phyloP scores from a whole-genome alignment of 2,113 vertebrate genomes.

The Astur gentilis region DNA sequence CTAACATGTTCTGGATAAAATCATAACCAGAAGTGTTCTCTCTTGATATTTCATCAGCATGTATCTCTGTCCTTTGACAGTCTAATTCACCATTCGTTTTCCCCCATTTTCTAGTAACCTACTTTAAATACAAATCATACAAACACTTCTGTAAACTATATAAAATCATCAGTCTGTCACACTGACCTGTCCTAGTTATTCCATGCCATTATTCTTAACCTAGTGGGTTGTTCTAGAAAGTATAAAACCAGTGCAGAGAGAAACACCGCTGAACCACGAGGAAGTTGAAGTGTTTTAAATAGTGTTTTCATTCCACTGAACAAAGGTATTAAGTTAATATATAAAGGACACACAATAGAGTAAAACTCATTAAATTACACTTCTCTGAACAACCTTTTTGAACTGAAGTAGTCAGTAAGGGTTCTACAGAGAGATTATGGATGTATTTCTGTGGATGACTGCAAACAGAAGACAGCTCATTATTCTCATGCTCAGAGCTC shows the following conservation, averaged over 20 bases:
- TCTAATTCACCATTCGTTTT: neutral
- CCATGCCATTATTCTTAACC: neutral
- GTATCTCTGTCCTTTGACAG: neutral
- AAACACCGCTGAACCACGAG: fast-evolving
- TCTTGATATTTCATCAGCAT: neutral
- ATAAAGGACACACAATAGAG: neutral
- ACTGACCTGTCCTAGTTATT: neutral
- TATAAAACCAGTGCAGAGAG: neutral
- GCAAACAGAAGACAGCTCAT: neutral
- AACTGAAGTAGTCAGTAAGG: neutral
- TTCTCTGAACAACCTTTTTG: neutral
- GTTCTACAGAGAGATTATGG: neutral
- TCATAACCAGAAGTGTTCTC: neutral
- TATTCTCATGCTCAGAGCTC: neutral
- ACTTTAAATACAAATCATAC: neutral
- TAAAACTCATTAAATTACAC: neutral
- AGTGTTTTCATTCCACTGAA: neutral
- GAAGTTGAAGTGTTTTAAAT: neutral
- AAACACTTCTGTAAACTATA: neutral
- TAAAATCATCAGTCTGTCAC: neutral
- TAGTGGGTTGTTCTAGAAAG: neutral
- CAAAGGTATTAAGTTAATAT: neutral
- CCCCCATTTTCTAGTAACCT: neutral
- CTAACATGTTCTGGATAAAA: neutral
- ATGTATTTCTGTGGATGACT: neutral